Conservation (phyloP, 2,888 invertebrate genomes). For the Morpho deidamia region DNA sequence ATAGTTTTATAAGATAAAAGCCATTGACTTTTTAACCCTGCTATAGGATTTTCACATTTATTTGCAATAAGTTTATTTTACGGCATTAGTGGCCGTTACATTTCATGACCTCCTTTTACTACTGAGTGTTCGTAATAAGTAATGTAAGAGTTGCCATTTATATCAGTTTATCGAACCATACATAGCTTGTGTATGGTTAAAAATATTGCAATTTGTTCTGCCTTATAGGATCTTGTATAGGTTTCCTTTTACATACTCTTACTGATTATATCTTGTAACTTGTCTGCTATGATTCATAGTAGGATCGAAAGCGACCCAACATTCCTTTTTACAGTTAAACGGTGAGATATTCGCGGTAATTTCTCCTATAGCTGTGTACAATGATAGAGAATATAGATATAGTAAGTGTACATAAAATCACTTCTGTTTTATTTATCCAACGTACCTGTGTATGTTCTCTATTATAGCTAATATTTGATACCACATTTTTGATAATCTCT, state of each 20-base stretch:
- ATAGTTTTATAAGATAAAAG: no score
- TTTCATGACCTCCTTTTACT: not conserved
- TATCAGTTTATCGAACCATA: conserved; percentile 4
- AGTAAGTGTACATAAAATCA: not conserved
- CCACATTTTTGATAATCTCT: no score
- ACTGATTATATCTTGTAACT: conserved; percentile 19
- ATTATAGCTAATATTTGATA: no score
- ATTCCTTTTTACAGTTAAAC: conserved; percentile 11
- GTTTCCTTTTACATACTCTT: conserved; percentile 19
- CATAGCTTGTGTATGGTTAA: conserved; percentile 5
- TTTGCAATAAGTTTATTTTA: not conserved
- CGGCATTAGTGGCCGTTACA: not conserved
- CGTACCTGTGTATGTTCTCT: no score
- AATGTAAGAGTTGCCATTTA: conserved; percentile 1
- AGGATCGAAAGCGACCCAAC: conserved; percentile 6
- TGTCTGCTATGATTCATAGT: conserved; percentile 19
- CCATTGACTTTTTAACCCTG: no score
- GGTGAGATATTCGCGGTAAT: conserved; percentile 7
- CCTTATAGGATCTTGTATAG: conserved; percentile 16
- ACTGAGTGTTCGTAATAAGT: not conserved
- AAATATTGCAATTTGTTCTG: conserved; percentile 18
- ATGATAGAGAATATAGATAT: not conserved
- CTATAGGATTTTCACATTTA: no score
- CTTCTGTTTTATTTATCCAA: no score
- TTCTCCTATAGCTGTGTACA: not conserved